Evolutionary conservation across 2,797 vertebrate species (phyloP), one percentile per base, ranked within the genome.

Genomic region (Scomberomorus guttatus): DNA sequence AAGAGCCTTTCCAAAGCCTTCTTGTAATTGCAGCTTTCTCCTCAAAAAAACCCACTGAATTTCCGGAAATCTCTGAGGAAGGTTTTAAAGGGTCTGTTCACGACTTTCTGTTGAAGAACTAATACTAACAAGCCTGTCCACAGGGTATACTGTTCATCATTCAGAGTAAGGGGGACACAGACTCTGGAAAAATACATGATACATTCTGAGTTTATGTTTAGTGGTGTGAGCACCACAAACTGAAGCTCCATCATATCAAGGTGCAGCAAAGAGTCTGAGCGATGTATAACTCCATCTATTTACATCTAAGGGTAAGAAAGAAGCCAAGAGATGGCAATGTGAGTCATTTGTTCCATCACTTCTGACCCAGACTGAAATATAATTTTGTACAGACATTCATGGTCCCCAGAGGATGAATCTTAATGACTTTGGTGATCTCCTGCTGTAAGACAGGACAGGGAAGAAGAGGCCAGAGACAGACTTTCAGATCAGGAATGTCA

Each of bases 11-110:
- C 66, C 5, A 75, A 72, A 80, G 34, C 56, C 4, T 39, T 58
- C 51, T 71, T 71, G 75, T 84, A 88, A 88, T 86, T 88, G 74
- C 62, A 75, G 48, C 25, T 22, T 62, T 81, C 44, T 54, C 20
- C 62, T 22, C 18, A 32, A 39, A 13, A 73, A 84, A 73, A 69
- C 59, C 18, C 7, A 2, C 24, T 55, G 50, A 70, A 22, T 56
- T 64, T 52, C 34, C 44, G 24, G 42, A 20, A 63, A 62, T 29
- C 17, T 44, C 18, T n/a, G 15, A 15, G 5, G 59, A 65, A 63
- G 52, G 24, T 44, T 55, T 69, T 37, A 61, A 75, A 51, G 25
- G 27, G 63, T n/a, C 22, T 34, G 29, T 51, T 66, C 51, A 20
- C 69, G 5, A 8, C 55, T 61, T 67, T 57, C 37, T 6, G 3